A percentile compares a stretch with the other conserved stretches of the same genome.
Evolutionary conservation across 2,113 vertebrate species (phyloP).

Genomic region (Rhea pennata): DNA sequence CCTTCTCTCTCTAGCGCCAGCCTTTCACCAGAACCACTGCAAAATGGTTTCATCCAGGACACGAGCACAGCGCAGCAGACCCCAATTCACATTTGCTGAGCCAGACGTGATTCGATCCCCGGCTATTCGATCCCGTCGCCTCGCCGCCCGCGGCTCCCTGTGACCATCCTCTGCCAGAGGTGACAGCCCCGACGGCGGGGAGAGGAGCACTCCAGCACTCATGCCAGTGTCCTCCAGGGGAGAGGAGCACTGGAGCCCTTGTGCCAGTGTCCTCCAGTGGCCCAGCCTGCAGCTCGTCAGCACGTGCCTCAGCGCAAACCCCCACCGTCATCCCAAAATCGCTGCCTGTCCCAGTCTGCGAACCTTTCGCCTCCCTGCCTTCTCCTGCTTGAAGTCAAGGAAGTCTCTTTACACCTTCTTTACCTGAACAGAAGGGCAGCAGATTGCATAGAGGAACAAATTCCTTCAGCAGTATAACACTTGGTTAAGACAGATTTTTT

Average conservation of each 20-base stretch:
- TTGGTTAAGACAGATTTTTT: neutral
- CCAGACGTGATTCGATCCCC: neutral
- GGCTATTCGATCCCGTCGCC: neutral
- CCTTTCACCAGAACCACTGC: slow-evolving; percentile 40
- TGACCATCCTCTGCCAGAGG: neutral
- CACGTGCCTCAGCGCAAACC: too few species aligned
- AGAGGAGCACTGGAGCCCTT: neutral
- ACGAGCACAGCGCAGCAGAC: neutral
- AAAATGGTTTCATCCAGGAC: slow-evolving; percentile 36
- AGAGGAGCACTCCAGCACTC: neutral
- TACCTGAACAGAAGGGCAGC: neutral
- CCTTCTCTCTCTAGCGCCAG: slow-evolving; percentile 30
- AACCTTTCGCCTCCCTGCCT: neutral
- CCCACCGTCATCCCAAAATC: neutral
- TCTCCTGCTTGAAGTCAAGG: neutral
- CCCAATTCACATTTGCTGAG: neutral
- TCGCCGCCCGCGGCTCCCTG: fast-evolving
- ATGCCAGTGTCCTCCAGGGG: too few species aligned
- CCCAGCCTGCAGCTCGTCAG: too few species aligned
- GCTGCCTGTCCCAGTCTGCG: too few species aligned
- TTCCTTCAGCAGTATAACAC: neutral
- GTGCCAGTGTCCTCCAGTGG: too few species aligned
- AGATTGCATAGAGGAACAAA: neutral
- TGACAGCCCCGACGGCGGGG: neutral
- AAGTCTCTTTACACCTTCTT: neutral